A percentile compares a stretch with the other conserved stretches of the same genome.
These are phyloP conservation scores for Vultur gryphus DNA, from an alignment of 2,797 vertebrate species.

Conservation along the genomic window DNA sequence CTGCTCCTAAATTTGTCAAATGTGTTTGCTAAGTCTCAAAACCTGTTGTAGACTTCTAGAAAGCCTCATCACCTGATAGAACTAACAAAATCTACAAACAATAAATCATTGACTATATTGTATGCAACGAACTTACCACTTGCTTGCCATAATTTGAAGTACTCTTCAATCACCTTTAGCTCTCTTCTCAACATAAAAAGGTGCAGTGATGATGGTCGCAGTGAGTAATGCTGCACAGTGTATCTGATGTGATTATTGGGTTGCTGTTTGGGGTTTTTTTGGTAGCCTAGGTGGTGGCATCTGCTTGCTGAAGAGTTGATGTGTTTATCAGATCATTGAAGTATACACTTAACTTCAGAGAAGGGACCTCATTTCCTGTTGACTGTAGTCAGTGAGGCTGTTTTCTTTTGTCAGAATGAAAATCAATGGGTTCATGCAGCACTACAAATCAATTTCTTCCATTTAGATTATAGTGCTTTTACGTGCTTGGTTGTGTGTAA, in stretches of 20 bases:
- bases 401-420: background rate
- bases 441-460: background rate
- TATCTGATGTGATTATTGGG: background rate
- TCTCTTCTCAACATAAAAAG: background rate
- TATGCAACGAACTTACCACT: background rate
- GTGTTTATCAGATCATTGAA: background rate
- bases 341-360: background rate
- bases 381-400: background rate
- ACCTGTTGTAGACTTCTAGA: background rate
- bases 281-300: background rate
- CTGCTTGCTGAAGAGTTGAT: background rate
- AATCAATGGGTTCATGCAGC: background rate
- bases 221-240: background rate
- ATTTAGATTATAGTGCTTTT: background rate
- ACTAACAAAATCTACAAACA: background rate
- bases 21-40: background rate
- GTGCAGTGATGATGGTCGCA: background rate
- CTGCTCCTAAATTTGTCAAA: background rate
- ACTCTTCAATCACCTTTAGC: background rate
- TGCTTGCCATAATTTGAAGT: accelerated
- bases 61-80: background rate
- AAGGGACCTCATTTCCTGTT: background rate
- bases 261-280: background rate
- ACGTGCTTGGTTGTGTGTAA: background rate
- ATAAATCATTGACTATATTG: background rate